These are phyloP conservation scores for Melanotaenia boesemani DNA, from an alignment of 2,797 vertebrate genomes.

Conservation along the genomic window DNA sequence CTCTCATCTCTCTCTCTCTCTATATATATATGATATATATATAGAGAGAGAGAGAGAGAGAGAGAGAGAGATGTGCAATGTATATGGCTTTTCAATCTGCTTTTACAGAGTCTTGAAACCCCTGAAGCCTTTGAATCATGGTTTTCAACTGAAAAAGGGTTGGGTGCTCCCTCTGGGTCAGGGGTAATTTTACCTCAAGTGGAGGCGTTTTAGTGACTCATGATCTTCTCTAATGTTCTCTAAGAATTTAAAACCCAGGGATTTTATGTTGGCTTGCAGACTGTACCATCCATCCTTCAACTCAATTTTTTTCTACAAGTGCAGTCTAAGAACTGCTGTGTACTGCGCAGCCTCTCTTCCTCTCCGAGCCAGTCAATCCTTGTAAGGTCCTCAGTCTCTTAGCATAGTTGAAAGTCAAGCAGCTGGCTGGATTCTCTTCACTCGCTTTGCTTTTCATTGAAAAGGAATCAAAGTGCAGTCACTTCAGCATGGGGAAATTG, in stretches of 20 bases:
- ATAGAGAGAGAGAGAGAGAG: too few relatives aligned
- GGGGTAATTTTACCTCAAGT: too few relatives aligned
- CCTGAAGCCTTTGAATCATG: too few relatives aligned
- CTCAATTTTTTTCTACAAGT: neutral
- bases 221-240: too few relatives aligned
- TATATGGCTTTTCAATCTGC: too few relatives aligned
- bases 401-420: slow-evolving; percentile 37
- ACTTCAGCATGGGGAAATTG: slow-evolving; percentile 21
- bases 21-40: too few relatives aligned
- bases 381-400: neutral
- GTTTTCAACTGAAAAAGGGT: too few relatives aligned
- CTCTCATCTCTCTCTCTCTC: too few relatives aligned
- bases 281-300: neutral
- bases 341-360: neutral
- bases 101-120: too few relatives aligned
- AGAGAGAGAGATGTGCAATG: too few relatives aligned
- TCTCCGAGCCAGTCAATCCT: neutral
- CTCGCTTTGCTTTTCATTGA: slow-evolving; percentile 31
- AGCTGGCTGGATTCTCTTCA: slow-evolving; percentile 10
- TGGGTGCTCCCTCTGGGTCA: too few relatives aligned
- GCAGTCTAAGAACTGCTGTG: neutral
- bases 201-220: too few relatives aligned
- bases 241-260: neutral
- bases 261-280: neutral
- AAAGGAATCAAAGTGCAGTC: slow-evolving; percentile 43